Base-by-base conservation (phyloP, 2,888 invertebrate genomes). In the Xestia rhomboidea region DNA sequence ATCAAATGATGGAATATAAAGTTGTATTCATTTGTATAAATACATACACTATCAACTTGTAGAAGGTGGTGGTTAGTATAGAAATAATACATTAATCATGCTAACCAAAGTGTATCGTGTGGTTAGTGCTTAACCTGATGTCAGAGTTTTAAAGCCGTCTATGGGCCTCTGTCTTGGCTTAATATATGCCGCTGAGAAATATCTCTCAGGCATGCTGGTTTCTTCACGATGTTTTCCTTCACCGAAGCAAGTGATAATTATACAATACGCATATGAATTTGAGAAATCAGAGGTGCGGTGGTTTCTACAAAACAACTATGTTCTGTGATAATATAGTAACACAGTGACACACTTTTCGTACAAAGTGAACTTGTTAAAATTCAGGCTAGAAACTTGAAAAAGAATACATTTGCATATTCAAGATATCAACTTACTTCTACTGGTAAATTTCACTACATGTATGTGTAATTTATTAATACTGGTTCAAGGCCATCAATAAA, bases 31-130 rank as follows among this genome's bases (percentile, higher is more conserved):
- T 69, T 76, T 38, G 11, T 66, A 38, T 7, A 66, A 57, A 30
- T 11, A 62, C 18, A 41, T 49, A 67, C 34, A 2, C 6, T 49
- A 77, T 82, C 69, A 30, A 15, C n/a, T 57, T 54, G 2, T 44
- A 24, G 30, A 27, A 74, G 18, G 41, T 66, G 10, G 49, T 51
- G n/a, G 44, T 60, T 57, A 34, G 18, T 67, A 76, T 49, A 3
- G 57, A 76, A 76, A 82, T 82, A 64, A 7, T 13, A 38, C 21
- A 81, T 44, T 63, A 68, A 21, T 77, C 77, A 78, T 64, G 15
- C 68, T 34, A 62, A 38, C 46, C 41, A 57, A 64, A 78, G 79
- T 30, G 10, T 11, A 41, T 41, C 41, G 11, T 41, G 41, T 41
- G 41, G 41, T 41, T 10, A 41, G 41, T 41, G 11, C 41, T 10